Percentiles rank a stretch among this genome's conserved stretches.
phyloP scores from a whole-genome alignment of 2,797 vertebrate genomes.

The Sebastes hubbsi region DNA sequence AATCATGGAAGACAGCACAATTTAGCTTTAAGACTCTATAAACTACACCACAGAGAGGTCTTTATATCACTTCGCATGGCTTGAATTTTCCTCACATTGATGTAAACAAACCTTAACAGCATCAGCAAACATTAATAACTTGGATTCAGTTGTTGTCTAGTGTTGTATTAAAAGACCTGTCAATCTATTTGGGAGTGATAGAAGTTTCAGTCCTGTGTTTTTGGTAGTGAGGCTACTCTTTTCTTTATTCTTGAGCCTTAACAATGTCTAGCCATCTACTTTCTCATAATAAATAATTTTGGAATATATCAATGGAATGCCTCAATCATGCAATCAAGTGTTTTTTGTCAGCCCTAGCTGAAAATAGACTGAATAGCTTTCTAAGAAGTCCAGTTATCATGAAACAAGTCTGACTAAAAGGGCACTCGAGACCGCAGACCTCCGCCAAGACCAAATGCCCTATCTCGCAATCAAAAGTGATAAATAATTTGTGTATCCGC shows the following conservation, averaged over 20 bases:
- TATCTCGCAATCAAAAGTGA: not conserved
- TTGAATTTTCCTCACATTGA: constrained; percentile 44
- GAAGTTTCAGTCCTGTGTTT: constrained; percentile 8
- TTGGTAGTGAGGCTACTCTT: constrained; percentile 1
- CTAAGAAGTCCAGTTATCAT: constrained; percentile 36
- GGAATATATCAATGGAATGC: constrained; percentile 15
- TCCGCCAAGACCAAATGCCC: not conserved
- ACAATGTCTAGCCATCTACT: not conserved
- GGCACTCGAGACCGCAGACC: not conserved
- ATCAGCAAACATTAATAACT: constrained; percentile 73
- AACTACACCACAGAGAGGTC: constrained; percentile 20
- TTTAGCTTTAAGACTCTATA: constrained; percentile 33
- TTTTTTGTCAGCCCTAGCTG: constrained; percentile 8
- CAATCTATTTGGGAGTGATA: constrained; percentile 32
- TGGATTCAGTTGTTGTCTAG: constrained; percentile 40
- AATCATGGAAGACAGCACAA: constrained; percentile 3
- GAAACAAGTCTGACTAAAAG: constrained; percentile 17
- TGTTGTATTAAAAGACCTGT: constrained; percentile 55
- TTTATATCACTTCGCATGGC: constrained; percentile 42
- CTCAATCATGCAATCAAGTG: constrained; percentile 4
- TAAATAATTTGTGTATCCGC: not conserved
- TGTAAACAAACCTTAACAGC: constrained; percentile 67
- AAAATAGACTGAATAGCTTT: constrained; percentile 4
- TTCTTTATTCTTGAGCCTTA: constrained; percentile 6
- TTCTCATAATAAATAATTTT: constrained; percentile 25